These are phyloP conservation scores for Helicorthomorpha holstii DNA, from an alignment of 1,140 invertebrate genomes.

Conservation along the genomic window DNA sequence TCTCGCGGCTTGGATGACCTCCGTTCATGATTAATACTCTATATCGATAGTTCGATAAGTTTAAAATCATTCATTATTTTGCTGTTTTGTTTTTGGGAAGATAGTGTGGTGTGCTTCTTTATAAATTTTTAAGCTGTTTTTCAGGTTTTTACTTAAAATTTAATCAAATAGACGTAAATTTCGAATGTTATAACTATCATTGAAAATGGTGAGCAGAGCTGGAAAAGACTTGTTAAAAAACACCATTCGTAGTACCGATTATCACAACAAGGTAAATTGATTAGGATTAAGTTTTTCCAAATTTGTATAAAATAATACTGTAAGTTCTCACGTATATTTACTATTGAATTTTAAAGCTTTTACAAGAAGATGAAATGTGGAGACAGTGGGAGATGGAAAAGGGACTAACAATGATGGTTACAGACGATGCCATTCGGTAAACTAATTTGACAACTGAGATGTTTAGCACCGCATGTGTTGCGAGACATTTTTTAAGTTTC, in stretches of 20 bases:
- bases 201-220: slow-evolving; percentile 14
- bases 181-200: no score
- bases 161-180: no score
- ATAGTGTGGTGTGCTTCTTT: no score
- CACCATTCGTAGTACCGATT: slow-evolving; percentile 13
- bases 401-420: slow-evolving; percentile 15
- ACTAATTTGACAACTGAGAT: background rate
- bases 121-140: no score
- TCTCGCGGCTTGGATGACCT: no score
- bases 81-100: no score
- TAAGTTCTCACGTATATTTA: background rate
- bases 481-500: no score
- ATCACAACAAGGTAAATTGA: slow-evolving; percentile 20
- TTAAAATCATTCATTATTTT: no score
- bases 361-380: slow-evolving; percentile 27
- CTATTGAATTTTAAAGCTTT: slow-evolving; percentile 14
- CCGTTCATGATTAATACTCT: no score
- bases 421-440: slow-evolving; percentile 13
- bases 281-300: background rate
- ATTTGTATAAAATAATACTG: background rate
- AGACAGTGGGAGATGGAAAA: slow-evolving; percentile 16
- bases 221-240: slow-evolving; percentile 14
- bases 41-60: no score
- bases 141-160: no score
- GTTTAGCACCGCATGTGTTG: no score